Conservation (phyloP, 2,888 invertebrate genomes). For the Lasioglossum vierecki region DNA sequence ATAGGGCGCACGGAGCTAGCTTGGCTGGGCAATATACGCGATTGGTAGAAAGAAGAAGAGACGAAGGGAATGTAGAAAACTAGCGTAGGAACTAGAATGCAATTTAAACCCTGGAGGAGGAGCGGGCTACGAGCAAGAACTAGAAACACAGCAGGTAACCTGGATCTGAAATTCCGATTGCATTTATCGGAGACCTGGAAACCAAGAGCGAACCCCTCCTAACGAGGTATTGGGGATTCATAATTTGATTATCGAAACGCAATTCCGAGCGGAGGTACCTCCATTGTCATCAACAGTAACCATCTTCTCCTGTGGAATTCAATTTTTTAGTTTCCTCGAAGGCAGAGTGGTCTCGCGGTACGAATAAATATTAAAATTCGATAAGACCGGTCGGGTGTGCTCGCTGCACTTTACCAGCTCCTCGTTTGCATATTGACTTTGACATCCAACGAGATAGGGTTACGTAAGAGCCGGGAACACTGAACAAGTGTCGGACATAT, state of each 20-base stretch:
- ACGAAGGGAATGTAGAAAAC: slow-evolving; percentile 5
- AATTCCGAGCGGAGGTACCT: slow-evolving; percentile 40
- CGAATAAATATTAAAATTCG: slow-evolving; percentile 67
- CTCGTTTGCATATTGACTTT: slow-evolving; percentile 63
- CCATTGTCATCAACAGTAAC: slow-evolving; percentile 60
- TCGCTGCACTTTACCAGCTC: slow-evolving; percentile 44
- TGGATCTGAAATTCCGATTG: slow-evolving; percentile 67
- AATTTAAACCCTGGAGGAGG: slow-evolving; percentile 52
- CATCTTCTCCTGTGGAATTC: slow-evolving; percentile 50
- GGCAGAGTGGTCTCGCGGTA: slow-evolving; percentile 24
- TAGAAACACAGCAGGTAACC: slow-evolving; percentile 25
- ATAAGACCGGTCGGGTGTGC: slow-evolving; percentile 44
- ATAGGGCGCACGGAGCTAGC: background rate
- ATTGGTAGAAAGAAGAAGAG: slow-evolving; percentile 17
- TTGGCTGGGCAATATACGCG: background rate
- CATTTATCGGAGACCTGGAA: slow-evolving; percentile 49
- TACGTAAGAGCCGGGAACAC: slow-evolving; percentile 37
- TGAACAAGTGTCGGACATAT: slow-evolving; percentile 27
- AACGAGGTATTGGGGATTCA: slow-evolving; percentile 45
- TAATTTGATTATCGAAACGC: slow-evolving; percentile 67
- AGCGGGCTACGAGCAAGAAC: slow-evolving; percentile 49
- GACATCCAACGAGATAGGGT: slow-evolving; percentile 48
- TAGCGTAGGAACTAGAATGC: slow-evolving; percentile 36
- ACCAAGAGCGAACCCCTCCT: slow-evolving; percentile 15
- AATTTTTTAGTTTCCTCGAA: slow-evolving; percentile 62